phyloP scores from a whole-genome alignment of 2,113 vertebrate genomes.

The Catharus bicknelli region DNA sequence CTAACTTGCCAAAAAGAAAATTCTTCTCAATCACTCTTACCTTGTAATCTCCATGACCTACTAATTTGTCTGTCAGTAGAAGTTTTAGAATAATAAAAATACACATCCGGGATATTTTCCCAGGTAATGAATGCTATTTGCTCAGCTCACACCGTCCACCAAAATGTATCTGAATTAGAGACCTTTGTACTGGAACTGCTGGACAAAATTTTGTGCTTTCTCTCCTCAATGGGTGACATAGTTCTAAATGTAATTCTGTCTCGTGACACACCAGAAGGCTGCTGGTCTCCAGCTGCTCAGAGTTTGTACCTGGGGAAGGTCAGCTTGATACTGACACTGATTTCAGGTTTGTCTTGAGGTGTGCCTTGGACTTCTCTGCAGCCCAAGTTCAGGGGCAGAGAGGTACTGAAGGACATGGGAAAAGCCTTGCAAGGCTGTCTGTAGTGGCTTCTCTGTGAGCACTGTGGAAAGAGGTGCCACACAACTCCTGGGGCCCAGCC shows the following conservation, averaged over 20 bases:
- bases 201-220: background rate
- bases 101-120: background rate
- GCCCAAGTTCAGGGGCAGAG: background rate
- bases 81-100: background rate
- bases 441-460: background rate
- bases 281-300: background rate
- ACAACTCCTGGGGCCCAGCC: background rate
- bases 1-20: background rate
- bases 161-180: background rate
- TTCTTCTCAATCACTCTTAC: background rate
- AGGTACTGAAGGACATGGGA: background rate
- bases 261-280: background rate
- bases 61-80: background rate
- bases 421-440: background rate
- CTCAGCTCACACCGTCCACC: background rate
- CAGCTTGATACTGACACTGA: background rate
- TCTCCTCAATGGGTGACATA: background rate
- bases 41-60: background rate
- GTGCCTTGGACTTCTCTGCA: background rate
- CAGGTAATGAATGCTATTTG: background rate
- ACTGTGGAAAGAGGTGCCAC: background rate
- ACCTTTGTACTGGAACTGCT: background rate
- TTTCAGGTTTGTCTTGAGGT: background rate
- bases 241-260: background rate
- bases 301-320: background rate